phyloP scores from a whole-genome alignment of 2,888 invertebrate genomes.

The Darwinula stevensoni region DNA sequence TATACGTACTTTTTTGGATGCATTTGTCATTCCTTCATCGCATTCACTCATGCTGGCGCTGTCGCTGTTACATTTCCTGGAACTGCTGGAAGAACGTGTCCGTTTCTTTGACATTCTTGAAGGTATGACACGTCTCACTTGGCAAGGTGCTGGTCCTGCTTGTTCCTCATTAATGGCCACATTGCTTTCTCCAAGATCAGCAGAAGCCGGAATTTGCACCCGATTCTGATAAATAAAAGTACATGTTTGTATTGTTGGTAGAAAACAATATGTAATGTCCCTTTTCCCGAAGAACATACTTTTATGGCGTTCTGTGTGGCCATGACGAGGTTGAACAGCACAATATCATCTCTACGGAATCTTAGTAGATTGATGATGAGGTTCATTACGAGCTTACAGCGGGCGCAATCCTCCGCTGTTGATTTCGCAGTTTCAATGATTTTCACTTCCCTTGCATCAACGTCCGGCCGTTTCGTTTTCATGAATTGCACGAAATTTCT shows the following conservation, averaged over 20 bases:
- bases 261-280: conserved; percentile 2
- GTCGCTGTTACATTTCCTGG: conserved; percentile 2
- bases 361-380: conserved; percentile 2
- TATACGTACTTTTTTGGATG: conserved; percentile 2
- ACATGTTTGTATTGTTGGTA: conserved; percentile 2
- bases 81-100: conserved; percentile 2
- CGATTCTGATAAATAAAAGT: conserved; percentile 2
- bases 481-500: conserved; percentile 2
- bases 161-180: conserved; percentile 2
- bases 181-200: conserved; percentile 2
- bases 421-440: conserved; percentile 1
- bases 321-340: conserved; percentile 2
- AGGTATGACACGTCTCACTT: conserved; percentile 2
- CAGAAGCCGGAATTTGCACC: conserved; percentile 2
- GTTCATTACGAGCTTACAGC: conserved; percentile 2
- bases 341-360: conserved; percentile 2
- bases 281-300: conserved; percentile 2
- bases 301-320: conserved; percentile 2
- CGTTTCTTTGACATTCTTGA: conserved; percentile 2
- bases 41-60: conserved; percentile 2
- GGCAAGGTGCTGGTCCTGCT: conserved; percentile 2
- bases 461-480: conserved; percentile 2
- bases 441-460: conserved; percentile 2
- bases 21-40: conserved; percentile 2
- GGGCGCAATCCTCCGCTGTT: conserved; percentile 2